Evolutionary conservation across 2,888 invertebrate genomes (phyloP).

Genomic region (Hyppa rectilinea): DNA sequence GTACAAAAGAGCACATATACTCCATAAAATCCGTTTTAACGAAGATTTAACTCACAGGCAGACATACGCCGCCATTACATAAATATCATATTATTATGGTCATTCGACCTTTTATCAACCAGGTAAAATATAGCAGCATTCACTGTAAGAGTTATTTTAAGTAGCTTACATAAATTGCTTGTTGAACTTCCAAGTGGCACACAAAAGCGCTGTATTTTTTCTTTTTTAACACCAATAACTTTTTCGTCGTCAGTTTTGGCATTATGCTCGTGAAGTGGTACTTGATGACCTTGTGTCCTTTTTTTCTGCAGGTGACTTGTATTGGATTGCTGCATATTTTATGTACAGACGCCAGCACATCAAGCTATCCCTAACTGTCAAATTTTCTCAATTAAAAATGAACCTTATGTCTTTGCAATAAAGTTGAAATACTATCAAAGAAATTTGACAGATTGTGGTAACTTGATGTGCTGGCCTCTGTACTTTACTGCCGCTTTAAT

Average conservation of each 20-base stretch:
- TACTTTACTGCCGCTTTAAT: conserved; percentile 1
- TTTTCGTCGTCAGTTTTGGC: conserved; percentile 57
- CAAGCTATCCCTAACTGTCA: too few species aligned
- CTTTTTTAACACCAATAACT: conserved; percentile 35
- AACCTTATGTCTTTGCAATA: too few species aligned
- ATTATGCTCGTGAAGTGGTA: conserved; percentile 42
- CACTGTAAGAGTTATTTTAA: conserved; percentile 39
- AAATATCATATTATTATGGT: conserved; percentile 34
- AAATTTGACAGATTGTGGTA: too few species aligned
- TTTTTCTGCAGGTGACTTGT: conserved; percentile 29
- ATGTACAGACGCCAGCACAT: too few species aligned
- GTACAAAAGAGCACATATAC: background rate
- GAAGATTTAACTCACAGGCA: conserved; percentile 31
- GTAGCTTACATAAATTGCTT: conserved; percentile 51
- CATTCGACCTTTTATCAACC: conserved; percentile 40
- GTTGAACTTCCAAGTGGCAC: conserved; percentile 43
- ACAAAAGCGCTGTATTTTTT: conserved; percentile 40
- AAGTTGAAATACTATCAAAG: too few species aligned
- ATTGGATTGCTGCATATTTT: conserved; percentile 49
- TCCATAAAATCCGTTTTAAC: conserved; percentile 42
- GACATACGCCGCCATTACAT: conserved; percentile 21
- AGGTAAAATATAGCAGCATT: conserved; percentile 40
- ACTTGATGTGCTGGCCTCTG: too few species aligned
- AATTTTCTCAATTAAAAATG: too few species aligned
- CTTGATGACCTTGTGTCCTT: conserved; percentile 59